Percentiles rank a stretch among this genome's conserved stretches.
These are phyloP conservation scores for Sphenopsis melanotis DNA, from an alignment of 2,797 vertebrate genomes.

Conservation along the genomic window DNA sequence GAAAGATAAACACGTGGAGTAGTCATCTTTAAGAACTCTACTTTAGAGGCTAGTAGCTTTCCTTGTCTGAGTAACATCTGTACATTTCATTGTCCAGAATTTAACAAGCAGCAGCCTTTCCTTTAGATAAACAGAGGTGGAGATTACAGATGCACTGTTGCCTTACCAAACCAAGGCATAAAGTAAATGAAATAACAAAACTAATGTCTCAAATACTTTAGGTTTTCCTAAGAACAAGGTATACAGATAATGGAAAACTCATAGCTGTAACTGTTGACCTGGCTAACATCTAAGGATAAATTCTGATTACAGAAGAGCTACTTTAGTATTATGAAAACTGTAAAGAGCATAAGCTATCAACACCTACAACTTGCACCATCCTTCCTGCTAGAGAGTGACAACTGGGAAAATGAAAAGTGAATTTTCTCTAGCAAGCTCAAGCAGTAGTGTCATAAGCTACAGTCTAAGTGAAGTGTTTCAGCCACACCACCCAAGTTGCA, in stretches of 20 bases:
- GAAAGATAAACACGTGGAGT: neutral
- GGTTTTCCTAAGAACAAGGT: neutral
- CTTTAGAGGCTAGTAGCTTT: neutral
- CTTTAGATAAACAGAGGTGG: neutral
- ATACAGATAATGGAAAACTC: neutral
- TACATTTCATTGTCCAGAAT: neutral
- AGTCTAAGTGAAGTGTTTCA: neutral
- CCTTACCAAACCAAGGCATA: neutral
- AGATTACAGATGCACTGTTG: fast-evolving
- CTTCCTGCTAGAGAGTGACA: neutral
- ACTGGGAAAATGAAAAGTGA: neutral
- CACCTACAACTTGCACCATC: neutral
- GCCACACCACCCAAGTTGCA: neutral
- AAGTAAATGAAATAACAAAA: neutral
- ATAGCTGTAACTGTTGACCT: neutral
- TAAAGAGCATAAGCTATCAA: neutral
- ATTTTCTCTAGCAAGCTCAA: neutral
- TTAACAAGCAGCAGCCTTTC: neutral
- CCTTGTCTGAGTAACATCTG: neutral
- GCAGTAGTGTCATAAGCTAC: neutral
- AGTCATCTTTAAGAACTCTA: neutral
- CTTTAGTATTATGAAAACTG: neutral
- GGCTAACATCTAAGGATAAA: neutral
- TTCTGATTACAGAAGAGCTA: neutral
- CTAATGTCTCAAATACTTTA: neutral